Conservation (phyloP, 2,797 vertebrate genomes). For the Parauchenoglanis ngamensis region DNA sequence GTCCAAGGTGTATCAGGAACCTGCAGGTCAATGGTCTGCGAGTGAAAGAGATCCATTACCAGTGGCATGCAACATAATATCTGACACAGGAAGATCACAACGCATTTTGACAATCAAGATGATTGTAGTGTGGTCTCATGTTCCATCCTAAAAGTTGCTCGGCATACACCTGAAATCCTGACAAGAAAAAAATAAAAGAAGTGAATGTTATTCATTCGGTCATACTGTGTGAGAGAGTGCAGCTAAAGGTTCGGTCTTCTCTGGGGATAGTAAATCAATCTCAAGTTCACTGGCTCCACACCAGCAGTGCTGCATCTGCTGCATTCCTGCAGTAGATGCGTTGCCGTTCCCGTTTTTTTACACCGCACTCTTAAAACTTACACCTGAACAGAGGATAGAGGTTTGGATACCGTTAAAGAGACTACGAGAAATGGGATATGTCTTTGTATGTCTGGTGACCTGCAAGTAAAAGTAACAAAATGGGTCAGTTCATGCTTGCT, state of each 20-base stretch:
- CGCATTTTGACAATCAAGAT: slow-evolving; percentile 55
- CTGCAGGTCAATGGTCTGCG: slow-evolving; percentile 58
- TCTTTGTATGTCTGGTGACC: neutral
- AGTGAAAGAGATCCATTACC: slow-evolving; percentile 56
- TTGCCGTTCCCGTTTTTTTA: slow-evolving; percentile 8
- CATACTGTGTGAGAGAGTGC: slow-evolving; percentile 11
- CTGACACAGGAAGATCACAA: slow-evolving; percentile 48
- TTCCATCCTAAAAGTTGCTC: slow-evolving; percentile 28
- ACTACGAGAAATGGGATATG: neutral
- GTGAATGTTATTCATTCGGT: slow-evolving; percentile 1
- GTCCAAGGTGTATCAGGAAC: slow-evolving; percentile 56
- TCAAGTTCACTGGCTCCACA: slow-evolving; percentile 39
- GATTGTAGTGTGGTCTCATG: slow-evolving; percentile 43
- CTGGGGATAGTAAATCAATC: slow-evolving; percentile 51
- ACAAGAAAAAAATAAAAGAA: slow-evolving; percentile 8
- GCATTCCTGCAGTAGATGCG: slow-evolving; percentile 46
- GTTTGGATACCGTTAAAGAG: neutral
- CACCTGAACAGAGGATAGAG: neutral
- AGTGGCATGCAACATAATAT: slow-evolving; percentile 58
- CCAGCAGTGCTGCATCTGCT: slow-evolving; percentile 55
- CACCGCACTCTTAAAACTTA: slow-evolving; percentile 13
- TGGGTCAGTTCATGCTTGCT: neutral
- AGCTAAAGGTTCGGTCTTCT: slow-evolving; percentile 33
- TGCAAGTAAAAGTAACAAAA: neutral
- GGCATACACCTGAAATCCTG: slow-evolving; percentile 16